phyloP scores from a whole-genome alignment of 2,888 invertebrate genomes.

The Glomeris marginata region DNA sequence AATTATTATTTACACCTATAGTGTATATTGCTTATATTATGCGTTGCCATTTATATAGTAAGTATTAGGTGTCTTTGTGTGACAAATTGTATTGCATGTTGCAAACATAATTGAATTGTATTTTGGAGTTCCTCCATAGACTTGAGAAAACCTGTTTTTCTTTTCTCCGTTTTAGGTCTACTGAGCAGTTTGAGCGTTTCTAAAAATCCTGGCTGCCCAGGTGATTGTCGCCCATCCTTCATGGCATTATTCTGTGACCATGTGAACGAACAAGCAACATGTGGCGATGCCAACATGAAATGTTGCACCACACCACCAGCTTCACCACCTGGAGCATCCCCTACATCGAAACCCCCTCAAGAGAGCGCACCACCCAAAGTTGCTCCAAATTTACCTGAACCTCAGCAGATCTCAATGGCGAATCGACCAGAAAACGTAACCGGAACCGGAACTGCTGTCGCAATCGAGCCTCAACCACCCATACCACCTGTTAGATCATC shows the following conservation, averaged over 20 bases:
- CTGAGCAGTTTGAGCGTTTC: slow-evolving; percentile 34
- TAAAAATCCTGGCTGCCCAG: slow-evolving; percentile 63
- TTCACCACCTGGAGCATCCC: neutral
- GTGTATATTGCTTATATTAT: no score
- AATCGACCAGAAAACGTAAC: neutral
- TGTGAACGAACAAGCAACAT: slow-evolving; percentile 34
- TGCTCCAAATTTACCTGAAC: neutral
- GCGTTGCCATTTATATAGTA: no score
- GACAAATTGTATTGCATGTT: no score
- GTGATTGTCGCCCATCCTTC: slow-evolving; percentile 70
- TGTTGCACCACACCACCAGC: slow-evolving; percentile 19
- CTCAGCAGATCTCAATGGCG: neutral
- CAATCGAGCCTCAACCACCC: neutral
- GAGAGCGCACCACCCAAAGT: neutral
- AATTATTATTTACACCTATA: no score
- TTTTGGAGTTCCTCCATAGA: no score
- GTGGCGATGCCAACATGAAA: slow-evolving; percentile 19
- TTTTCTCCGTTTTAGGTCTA: no score
- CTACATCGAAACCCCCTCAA: neutral
- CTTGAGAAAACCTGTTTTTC: no score
- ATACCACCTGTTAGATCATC: neutral
- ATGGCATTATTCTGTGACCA: slow-evolving; percentile 74
- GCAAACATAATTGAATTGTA: no score
- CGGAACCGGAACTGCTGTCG: neutral
- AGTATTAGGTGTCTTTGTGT: no score